phyloP scores from a whole-genome alignment of 2,888 invertebrate species.

The Omphaloscelis lunosa region DNA sequence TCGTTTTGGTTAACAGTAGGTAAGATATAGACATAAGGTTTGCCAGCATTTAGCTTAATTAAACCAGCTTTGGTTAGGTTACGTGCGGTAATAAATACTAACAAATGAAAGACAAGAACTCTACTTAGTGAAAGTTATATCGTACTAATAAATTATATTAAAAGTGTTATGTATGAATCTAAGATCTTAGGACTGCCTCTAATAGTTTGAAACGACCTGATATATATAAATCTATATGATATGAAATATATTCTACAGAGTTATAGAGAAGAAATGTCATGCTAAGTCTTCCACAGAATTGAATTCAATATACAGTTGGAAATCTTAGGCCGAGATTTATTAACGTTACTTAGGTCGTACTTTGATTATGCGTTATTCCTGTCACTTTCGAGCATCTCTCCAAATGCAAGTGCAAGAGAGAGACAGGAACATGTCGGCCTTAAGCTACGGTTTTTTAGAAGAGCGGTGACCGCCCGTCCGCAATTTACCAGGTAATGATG shows the following conservation, averaged over 20 bases:
- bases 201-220: slow-evolving; percentile 3
- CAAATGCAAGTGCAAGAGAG: neutral
- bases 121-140: slow-evolving; percentile 53
- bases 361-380: neutral
- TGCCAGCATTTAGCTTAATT: slow-evolving; percentile 46
- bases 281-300: neutral
- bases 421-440: neutral
- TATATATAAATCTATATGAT: neutral
- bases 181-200: slow-evolving; percentile 24
- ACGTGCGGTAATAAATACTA: slow-evolving; percentile 32
- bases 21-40: slow-evolving; percentile 49
- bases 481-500: too few relatives aligned
- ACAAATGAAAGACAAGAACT: slow-evolving; percentile 56
- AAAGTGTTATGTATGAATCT: slow-evolving; percentile 29
- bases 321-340: neutral
- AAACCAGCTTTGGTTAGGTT: slow-evolving; percentile 43
- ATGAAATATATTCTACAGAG: too few relatives aligned
- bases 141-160: slow-evolving; percentile 52
- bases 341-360: too few relatives aligned
- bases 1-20: neutral
- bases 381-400: neutral
- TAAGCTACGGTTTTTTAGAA: too few relatives aligned
- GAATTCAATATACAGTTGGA: neutral
- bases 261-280: neutral
- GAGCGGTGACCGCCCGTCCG: too few relatives aligned